Evolutionary conservation across 2,888 invertebrate genomes (phyloP), one percentile per base, ranked within the genome.

Genomic region (Hipparchia sbordonii): DNA sequence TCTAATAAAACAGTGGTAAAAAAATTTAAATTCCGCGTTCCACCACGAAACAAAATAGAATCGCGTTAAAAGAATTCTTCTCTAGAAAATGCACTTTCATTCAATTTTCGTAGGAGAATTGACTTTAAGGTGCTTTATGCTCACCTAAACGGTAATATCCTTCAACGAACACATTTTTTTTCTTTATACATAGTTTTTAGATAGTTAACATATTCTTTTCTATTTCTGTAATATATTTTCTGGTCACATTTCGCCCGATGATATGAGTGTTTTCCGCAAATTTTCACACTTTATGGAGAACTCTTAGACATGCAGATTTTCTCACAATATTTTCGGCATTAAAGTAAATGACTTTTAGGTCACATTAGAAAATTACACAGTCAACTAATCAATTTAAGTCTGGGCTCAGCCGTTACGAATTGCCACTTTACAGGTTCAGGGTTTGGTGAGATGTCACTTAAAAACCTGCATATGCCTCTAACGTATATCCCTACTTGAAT

Each of bases 81-180:
- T 23, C 51, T 23, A 51, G 63, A 51, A 51, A 63, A 63, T 63
- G 51, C 51, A 51, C 9, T 63, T 63, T 6, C 48, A 48, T 63
- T 63, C 10, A 63, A 63, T 12, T 23, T 51, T 33, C 51, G 33
- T 6, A 33, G 48, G 10, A 10, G 23, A 48, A 63, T 51, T 63
- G 33, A 51, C 63, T 63, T 23, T 60, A 60, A 39, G 33, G 9
- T 39, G 39, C 39, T 39, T 1, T 39, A 60, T 39, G 12, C 51
- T 48, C 48, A 23, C 13, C 48, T 10, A 23, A 63, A 10, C 63
- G n/a, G 46, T 48, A 46, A 62, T 61, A 62, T 1, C 46, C 46
- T 62, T 61, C n/a, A 46, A 46, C 2, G 12, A 46, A 62, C 46
- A n/a, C 46, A n/a, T 6, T 45, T 45, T 45, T 60, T 7, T 48